Base-by-base conservation (phyloP, 1,140 invertebrate species). In the Nomia melanderi region DNA sequence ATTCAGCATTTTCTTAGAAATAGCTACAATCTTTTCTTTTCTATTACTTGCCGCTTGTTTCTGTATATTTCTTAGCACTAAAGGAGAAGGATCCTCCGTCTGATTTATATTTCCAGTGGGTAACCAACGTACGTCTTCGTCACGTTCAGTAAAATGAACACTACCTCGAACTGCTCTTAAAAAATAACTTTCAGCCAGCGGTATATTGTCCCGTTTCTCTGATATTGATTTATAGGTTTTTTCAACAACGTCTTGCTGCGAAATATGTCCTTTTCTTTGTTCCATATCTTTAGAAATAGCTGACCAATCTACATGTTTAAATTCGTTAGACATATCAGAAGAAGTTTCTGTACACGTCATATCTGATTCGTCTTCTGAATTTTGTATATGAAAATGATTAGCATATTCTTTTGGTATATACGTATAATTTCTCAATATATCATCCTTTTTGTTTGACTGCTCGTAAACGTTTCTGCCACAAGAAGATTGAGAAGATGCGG, bases 291-390 rank as follows among this genome's bases (percentile, higher is more conserved):
- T 44, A 0, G 1, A 2, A 41, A 72, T 17, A 14, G 23, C 0
- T 14, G 54, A 65, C 86, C 87, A 89, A 83, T 86, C 71, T 12
- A 86, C 54, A 14, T 47, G 20, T 20, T 69, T 53, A 54, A 70
- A 77, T 1, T 59, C 31, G 29, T 81, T 81, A 23, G 47, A 72
- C 25, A 39, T 25, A 75, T 77, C 78, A 7, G 2, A 47, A 33
- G 3, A 33, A 20, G 2, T 23, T 27, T 17, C 41, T 31, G 12
- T 5, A 8, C 41, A 17, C 20, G 5, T 4, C 20, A 20, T 20
- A 17, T 20, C 20, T 2, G 14, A 44, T 44, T 44, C 41, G 14
- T 44, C n/a, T 29, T 76, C 41, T n/a, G 65, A 0, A 31, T 47
- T 20, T 39, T 31, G 54, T 53, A 50, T n/a, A 39, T 17, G 1